Evolutionary conservation across 2,797 vertebrate species (phyloP), one percentile per base, ranked within the genome.

Genomic region (Etheostoma nigrum): DNA sequence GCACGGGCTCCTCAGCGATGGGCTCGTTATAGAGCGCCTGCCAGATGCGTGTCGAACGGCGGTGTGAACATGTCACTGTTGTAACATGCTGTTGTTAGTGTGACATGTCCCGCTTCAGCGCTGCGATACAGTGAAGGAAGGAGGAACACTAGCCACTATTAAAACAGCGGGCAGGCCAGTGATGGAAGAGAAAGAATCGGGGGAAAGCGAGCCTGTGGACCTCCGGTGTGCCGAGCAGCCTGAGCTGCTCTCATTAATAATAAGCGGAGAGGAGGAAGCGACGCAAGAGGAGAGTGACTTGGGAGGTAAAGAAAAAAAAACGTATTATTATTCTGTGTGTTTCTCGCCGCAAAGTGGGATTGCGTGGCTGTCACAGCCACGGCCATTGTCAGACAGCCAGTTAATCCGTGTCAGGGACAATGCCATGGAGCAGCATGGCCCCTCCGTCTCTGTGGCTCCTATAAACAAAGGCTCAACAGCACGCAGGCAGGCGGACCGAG

Each of bases 381-480:
- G 75, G 86, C 84, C 87, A 91, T 92, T 93, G 87, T 92, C 90
- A 89, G 79, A 52, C 78, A 88, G 85, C 68, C 84, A 76, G 89
- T 93, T 91, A 92, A 93, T 94, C 90, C 87, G 89, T 81, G 83
- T 92, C 87, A 87, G 91, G 91, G 95, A 95, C 94, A 95, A 95
- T 94, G 90, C 91, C 89, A 52, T 78, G 76, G 78, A 93, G 89
- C 92, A 88, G 94, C 94, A 94, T 95, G 95, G 94, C 93, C 94
- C 95, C 94, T 94, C 88, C 83, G 92, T 93, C 93, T 93, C 91
- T 88, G 89, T 90, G 94, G 94, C 95, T 95, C 94, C 94, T 95
- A 94, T 94, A 96, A 95, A 96, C 95, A 96, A 96, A 96, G 95
- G 92, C 94, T 92, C 90, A 92, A 92, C 91, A 85, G 90, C 92